A percentile compares a stretch with the other conserved stretches of the same genome.
These are phyloP conservation scores for Candoia aspera DNA, from an alignment of 2,113 vertebrate species.

Conservation along the genomic window DNA sequence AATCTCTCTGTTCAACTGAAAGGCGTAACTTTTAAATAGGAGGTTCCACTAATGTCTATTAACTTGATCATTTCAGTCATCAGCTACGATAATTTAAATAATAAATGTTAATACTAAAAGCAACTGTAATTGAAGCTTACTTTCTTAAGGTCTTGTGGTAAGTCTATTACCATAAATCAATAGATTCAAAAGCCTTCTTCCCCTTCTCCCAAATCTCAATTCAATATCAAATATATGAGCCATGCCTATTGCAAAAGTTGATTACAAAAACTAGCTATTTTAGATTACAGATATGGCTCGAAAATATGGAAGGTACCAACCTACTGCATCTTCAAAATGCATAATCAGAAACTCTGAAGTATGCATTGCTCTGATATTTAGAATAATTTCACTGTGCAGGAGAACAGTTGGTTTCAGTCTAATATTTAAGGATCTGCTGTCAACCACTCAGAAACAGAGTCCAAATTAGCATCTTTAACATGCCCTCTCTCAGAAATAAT, in stretches of 20 bases:
- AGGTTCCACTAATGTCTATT: background rate
- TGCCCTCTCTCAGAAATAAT: background rate
- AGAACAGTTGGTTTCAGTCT: background rate
- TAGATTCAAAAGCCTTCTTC: background rate
- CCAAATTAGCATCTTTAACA: conserved; percentile 13
- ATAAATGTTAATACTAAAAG: background rate
- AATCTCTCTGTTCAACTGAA: background rate
- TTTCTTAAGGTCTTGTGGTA: background rate
- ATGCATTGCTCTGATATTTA: background rate
- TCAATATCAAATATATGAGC: background rate
- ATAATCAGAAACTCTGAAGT: background rate
- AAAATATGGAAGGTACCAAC: background rate
- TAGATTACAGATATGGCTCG: background rate
- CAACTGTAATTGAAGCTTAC: background rate
- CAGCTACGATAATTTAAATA: background rate
- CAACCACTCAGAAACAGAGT: background rate
- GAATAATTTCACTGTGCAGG: background rate
- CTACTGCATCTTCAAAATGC: background rate
- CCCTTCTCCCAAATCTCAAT: background rate
- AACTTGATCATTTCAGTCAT: background rate
- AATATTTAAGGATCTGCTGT: conserved; percentile 2
- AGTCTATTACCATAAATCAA: background rate
- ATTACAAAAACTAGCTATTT: background rate
- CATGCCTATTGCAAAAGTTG: background rate
- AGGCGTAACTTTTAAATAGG: background rate